These are phyloP conservation scores for Spilogale gracilis DNA, from an alignment of 2,113 vertebrate species.

Conservation along the genomic window DNA sequence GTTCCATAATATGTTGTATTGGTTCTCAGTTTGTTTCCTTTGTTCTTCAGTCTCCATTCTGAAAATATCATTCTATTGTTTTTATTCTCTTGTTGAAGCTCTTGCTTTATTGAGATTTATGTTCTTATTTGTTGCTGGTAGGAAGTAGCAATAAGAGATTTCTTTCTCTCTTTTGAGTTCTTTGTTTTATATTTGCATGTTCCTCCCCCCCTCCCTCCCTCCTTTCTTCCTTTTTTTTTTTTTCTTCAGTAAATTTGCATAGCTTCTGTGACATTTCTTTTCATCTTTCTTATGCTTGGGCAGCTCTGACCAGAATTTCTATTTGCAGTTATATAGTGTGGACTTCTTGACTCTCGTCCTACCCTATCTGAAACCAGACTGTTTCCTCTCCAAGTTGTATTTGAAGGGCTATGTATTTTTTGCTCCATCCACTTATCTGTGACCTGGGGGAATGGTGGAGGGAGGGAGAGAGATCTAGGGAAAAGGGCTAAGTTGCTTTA, in stretches of 20 bases:
- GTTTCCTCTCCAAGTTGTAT: not conserved
- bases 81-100: not conserved
- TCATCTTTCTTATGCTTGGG: not conserved
- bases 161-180: not conserved
- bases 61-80: not conserved
- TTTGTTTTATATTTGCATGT: not conserved
- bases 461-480: not conserved
- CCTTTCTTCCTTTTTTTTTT: not conserved
- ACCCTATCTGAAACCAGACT: not conserved
- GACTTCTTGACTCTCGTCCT: not conserved
- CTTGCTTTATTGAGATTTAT: conserved; percentile 7
- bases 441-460: not conserved
- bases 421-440: not conserved
- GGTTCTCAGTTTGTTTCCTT: not conserved
- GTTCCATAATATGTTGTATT: not conserved
- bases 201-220: not conserved
- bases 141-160: not conserved
- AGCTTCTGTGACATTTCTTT: not conserved
- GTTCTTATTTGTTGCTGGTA: conserved; percentile 3
- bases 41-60: not conserved
- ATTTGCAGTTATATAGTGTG: not conserved
- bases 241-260: not conserved
- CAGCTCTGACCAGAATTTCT: not conserved
- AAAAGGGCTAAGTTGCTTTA: not conserved
- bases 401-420: not conserved